Evolutionary conservation across 2,888 invertebrate genomes (phyloP).

Genomic region (Rotaria socialis): DNA sequence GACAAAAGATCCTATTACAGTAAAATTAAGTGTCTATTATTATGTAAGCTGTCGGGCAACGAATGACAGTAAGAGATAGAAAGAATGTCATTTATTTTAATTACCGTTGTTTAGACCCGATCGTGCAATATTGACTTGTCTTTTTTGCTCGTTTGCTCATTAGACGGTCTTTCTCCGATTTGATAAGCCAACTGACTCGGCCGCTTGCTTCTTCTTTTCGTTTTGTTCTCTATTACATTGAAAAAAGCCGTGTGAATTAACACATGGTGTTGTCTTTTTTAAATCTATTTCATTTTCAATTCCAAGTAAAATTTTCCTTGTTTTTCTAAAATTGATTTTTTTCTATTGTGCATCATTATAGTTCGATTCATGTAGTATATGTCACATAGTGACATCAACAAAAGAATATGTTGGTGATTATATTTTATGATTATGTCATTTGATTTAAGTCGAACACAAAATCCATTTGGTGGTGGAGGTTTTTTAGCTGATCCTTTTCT

Average conservation of each 20-base stretch:
- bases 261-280: not conserved
- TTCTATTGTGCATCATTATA: not conserved
- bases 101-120: constrained; percentile 3
- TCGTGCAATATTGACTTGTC: not conserved
- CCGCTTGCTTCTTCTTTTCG: not conserved
- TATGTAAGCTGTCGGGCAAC: not conserved
- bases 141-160: not conserved
- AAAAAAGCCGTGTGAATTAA: not conserved
- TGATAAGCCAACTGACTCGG: not conserved
- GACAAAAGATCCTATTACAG: not conserved
- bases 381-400: not conserved
- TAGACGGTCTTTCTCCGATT: not conserved
- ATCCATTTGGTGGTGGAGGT: not conserved
- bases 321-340: no score
- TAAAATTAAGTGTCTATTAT: not conserved
- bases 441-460: not conserved
- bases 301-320: not conserved
- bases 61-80: no score
- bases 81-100: not conserved
- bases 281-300: not conserved
- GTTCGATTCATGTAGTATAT: not conserved
- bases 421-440: not conserved
- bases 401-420: not conserved
- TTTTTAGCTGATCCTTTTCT: not conserved
- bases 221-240: not conserved